phyloP scores from a whole-genome alignment of 2,888 invertebrate species.

The Hecatera dysodea region DNA sequence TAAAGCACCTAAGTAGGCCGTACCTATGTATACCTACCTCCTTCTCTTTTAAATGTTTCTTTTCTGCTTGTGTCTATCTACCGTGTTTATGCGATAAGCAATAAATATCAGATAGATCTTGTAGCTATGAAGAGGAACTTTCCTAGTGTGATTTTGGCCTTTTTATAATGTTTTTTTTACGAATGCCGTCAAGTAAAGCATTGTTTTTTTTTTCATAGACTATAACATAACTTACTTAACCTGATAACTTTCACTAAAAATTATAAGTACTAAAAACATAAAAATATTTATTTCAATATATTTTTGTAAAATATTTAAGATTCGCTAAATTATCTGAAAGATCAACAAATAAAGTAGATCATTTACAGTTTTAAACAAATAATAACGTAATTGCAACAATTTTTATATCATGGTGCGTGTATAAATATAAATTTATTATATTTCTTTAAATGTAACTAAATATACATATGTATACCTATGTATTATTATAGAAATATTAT shows the following conservation, averaged over 20 bases:
- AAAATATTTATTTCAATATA: slow-evolving; percentile 39
- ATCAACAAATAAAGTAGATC: slow-evolving; percentile 70
- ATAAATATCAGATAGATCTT: slow-evolving; percentile 58
- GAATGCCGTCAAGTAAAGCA: slow-evolving; percentile 45
- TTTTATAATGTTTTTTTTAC: slow-evolving; percentile 40
- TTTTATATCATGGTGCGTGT: slow-evolving; percentile 24
- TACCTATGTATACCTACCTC: neutral
- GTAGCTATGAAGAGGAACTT: slow-evolving; percentile 65
- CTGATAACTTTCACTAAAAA: slow-evolving; percentile 38
- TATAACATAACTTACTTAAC: slow-evolving; percentile 50
- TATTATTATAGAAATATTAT: slow-evolving; percentile 32
- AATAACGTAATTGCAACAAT: slow-evolving; percentile 54
- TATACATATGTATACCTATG: slow-evolving; percentile 15
- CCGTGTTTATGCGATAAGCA: slow-evolving; percentile 30
- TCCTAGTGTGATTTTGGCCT: slow-evolving; percentile 56
- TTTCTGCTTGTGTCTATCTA: slow-evolving; percentile 35
- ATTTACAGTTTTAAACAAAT: slow-evolving; percentile 53
- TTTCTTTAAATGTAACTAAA: slow-evolving; percentile 8
- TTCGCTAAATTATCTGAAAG: slow-evolving; percentile 72
- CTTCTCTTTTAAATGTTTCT: neutral
- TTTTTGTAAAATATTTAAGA: slow-evolving; percentile 62
- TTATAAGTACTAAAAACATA: slow-evolving; percentile 37
- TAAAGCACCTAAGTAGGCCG: neutral
- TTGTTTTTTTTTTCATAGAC: slow-evolving; percentile 36
- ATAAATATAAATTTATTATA: slow-evolving; percentile 36